These are phyloP conservation scores for Ptychochromis oligacanthus DNA, from an alignment of 2,113 vertebrate genomes.

Conservation along the genomic window DNA sequence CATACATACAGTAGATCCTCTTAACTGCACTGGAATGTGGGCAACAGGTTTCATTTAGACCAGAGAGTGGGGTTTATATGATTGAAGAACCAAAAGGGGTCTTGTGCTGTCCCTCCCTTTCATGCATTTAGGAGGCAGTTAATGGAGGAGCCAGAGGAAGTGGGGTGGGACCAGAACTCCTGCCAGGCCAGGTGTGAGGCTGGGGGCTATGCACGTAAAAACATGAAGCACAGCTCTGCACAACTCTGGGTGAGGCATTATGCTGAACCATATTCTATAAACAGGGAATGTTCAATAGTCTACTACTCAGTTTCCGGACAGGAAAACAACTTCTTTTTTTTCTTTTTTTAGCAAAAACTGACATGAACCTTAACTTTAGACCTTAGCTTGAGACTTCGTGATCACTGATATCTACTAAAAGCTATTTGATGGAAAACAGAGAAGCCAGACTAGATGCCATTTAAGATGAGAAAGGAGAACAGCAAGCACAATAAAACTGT, in stretches of 20 bases:
- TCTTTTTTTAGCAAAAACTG: background rate
- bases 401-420: background rate
- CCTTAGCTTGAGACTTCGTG: conserved; percentile 5
- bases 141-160: conserved; percentile 19
- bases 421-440: conserved; percentile 21
- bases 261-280: conserved; percentile 14
- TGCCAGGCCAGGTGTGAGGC: conserved; percentile 75
- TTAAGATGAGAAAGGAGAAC: conserved; percentile 20
- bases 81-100: conserved; percentile 40
- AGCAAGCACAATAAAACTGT: conserved; percentile 20
- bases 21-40: conserved; percentile 46
- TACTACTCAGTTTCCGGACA: background rate
- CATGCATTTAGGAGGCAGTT: conserved; percentile 13
- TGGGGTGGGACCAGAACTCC: conserved; percentile 50
- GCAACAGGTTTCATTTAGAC: conserved; percentile 63
- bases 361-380: conserved; percentile 19
- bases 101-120: conserved; percentile 41
- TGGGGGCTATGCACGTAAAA: conserved; percentile 75
- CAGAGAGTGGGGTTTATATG: conserved; percentile 32
- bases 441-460: background rate
- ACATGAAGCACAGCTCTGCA: conserved; percentile 56
- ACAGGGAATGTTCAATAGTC: conserved; percentile 10
- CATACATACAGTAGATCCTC: conserved; percentile 32
- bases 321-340: background rate
- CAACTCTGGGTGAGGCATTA: conserved; percentile 10